Percentiles rank a stretch among this genome's conserved stretches.
Evolutionary conservation across 2,113 vertebrate genomes (phyloP).

Genomic region (Ceyx margarethae): DNA sequence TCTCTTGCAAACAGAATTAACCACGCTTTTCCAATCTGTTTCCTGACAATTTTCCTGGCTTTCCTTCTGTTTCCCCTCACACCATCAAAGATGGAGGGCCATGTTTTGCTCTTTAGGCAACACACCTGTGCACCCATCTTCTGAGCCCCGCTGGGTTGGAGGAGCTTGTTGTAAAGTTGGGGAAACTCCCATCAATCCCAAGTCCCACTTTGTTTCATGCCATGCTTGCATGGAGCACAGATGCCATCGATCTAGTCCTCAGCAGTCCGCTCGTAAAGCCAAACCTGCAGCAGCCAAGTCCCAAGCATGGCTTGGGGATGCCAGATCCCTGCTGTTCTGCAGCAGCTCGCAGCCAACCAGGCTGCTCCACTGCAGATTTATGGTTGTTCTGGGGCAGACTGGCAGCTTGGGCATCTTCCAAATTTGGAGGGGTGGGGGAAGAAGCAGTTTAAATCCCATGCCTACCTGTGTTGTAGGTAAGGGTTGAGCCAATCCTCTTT

Average conservation of each 20-base stretch:
- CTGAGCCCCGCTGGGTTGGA: background rate
- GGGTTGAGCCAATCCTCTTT: fast-evolving
- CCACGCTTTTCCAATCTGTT: conserved; percentile 38
- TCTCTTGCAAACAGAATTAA: conserved; percentile 34
- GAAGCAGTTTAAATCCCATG: fast-evolving
- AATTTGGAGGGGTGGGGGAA: background rate
- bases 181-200: background rate
- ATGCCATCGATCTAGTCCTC: background rate
- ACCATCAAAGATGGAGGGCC: background rate
- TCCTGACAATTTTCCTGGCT: background rate
- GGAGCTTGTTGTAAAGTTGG: background rate
- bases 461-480: background rate
- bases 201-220: background rate
- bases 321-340: background rate
- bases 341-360: background rate
- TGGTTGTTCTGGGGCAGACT: background rate
- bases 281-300: fast-evolving
- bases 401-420: background rate
- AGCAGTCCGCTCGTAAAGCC: fast-evolving
- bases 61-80: conserved; percentile 33
- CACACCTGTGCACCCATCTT: background rate
- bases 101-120: conserved; percentile 3
- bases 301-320: fast-evolving
- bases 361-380: background rate
- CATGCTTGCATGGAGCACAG: fast-evolving